Conservation (phyloP, 2,888 invertebrate genomes). For the Teleogryllus oceanicus region DNA sequence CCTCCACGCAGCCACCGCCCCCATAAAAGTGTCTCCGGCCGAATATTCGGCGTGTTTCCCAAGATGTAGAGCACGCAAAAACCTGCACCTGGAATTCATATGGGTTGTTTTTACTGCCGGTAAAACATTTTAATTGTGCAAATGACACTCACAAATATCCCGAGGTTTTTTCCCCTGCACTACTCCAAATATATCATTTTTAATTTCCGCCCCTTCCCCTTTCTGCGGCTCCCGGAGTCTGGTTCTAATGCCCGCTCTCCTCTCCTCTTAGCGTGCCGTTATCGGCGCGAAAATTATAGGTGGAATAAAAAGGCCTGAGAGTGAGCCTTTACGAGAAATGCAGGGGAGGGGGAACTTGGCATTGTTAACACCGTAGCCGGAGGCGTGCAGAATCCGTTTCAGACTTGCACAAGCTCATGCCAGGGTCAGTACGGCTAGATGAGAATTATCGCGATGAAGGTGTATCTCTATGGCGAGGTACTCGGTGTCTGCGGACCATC, state of each 20-base stretch:
- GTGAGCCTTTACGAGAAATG: neutral
- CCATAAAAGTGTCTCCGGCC: too few species aligned
- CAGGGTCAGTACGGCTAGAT: too few species aligned
- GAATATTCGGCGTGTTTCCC: neutral
- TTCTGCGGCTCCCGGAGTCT: neutral
- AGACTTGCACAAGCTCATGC: too few species aligned
- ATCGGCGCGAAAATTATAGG: neutral
- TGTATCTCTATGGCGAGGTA: too few species aligned
- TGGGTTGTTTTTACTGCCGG: conserved; percentile 18
- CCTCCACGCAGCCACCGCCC: neutral
- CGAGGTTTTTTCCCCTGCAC: neutral
- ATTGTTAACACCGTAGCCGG: too few species aligned
- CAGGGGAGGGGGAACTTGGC: neutral
- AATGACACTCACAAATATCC: conserved; percentile 18
- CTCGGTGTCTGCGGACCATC: too few species aligned
- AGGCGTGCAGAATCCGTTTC: too few species aligned
- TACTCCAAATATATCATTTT: conserved; percentile 6
- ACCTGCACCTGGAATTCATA: neutral
- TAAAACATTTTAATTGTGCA: conserved; percentile 18
- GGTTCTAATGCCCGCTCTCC: neutral
- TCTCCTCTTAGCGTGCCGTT: neutral
- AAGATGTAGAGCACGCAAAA: neutral
- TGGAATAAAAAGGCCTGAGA: neutral
- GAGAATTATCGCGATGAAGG: too few species aligned
- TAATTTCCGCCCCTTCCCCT: neutral